Evolutionary conservation across 2,113 vertebrate genomes (phyloP), one percentile per base, ranked within the genome.

Genomic region (Sula dactylatra): DNA sequence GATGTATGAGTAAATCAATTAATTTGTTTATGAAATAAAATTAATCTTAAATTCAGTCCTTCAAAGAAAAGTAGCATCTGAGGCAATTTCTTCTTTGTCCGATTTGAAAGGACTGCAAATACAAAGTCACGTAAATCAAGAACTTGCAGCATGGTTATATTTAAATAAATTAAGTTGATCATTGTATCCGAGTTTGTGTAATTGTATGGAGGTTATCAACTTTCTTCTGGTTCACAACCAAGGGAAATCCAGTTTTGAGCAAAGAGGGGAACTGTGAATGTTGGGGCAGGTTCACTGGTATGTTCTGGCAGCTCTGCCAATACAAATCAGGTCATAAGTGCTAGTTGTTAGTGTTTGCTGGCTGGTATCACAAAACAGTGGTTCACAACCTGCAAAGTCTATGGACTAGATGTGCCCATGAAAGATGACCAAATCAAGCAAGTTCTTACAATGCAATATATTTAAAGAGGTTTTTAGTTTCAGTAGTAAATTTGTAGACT

Each of bases 21-120:
- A 69, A 83, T 96, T 91, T 86, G 72, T 93, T 95, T 96, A 90
- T 76, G 70, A 95, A 94, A 89, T 76, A 76, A 69, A 72, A 66
- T 56, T 85, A 93, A 93, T 88, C 36, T 88, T 67, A 76, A 91
- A 90, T 87, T 77, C 76, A 73, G 15, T 54, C 45, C 78, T 95
- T 96, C 93, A 97, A 96, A 95, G 93, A 79, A 44, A 17, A 95
- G 27, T 11, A 82, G 62, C 90, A 91, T 95, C 93, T 96, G 65
- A 96, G 54, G 74, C 65, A 93, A 79, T 76, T 86, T 72, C 73
- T 56, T 76, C 34, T 91, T 87, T 94, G 62, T 82, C 84, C 17
- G n/a, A 64, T 91, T 64, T 91, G 42, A 94, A 95, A 90, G 62
- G 82, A 49, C 90, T 85, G 66, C 31, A 85, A 82, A 91, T 62